A percentile compares a stretch with the other conserved stretches of the same genome.
Conservation (phyloP, 2,888 invertebrate species). For the Drosophila vallismaia region DNA sequence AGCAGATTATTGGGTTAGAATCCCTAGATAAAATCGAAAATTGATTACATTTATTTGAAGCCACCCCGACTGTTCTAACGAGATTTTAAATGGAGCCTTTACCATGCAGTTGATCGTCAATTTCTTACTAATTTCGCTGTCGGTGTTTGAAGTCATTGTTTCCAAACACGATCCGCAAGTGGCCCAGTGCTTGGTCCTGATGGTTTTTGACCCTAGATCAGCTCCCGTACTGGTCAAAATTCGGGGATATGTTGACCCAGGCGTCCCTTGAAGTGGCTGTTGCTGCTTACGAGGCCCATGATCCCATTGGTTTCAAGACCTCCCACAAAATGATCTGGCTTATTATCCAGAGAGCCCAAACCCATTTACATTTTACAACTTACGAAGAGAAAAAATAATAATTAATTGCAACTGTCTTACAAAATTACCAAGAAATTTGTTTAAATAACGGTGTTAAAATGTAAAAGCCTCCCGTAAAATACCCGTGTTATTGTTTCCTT, state of each 20-base stretch:
- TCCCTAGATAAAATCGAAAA: background rate
- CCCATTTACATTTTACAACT: too few relatives aligned
- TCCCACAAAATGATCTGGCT: conserved; percentile 39
- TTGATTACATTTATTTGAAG: conserved; percentile 8
- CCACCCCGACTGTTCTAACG: conserved; percentile 31
- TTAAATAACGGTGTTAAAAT: too few relatives aligned
- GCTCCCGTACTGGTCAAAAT: conserved; percentile 43
- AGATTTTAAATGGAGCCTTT: conserved; percentile 42
- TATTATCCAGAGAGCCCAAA: conserved; percentile 37
- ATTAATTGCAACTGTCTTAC: too few relatives aligned
- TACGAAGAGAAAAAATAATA: too few relatives aligned
- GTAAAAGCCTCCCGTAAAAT: too few relatives aligned
- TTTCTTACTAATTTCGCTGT: conserved; percentile 48
- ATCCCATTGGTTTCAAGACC: conserved; percentile 11
- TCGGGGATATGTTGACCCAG: conserved; percentile 52
- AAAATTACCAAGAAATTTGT: too few relatives aligned
- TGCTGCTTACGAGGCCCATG: conserved; percentile 45
- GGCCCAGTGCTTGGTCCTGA: conserved; percentile 43
- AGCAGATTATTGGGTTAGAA: background rate
- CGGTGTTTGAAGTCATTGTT: conserved; percentile 45
- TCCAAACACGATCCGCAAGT: conserved; percentile 35
- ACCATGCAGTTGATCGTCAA: conserved; percentile 45
- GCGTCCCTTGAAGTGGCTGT: conserved; percentile 48
- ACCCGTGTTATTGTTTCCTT: too few relatives aligned
- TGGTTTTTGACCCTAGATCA: conserved; percentile 35